Evolutionary conservation across 2,797 vertebrate species (phyloP), one percentile per base, ranked within the genome.

Genomic region (Ataeniobius toweri): DNA sequence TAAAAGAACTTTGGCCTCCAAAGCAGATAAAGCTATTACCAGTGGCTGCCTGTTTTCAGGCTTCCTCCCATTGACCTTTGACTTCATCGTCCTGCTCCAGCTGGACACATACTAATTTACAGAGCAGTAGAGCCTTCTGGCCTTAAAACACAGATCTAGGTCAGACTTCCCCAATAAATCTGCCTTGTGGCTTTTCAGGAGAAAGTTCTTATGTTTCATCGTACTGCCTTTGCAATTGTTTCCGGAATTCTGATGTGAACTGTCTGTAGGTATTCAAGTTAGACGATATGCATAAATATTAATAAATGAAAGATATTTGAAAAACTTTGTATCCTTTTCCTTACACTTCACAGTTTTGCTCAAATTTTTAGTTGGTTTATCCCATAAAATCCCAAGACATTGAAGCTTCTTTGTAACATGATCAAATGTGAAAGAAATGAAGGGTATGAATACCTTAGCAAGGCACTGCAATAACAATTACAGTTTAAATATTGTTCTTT

Each of bases 31-130:
- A 88, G 85, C 80, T 85, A 50, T 74, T 41, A 63, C 26, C 24
- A 69, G 53, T 59, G 63, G 71, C 71, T 84, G 74, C n/a, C 80
- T 88, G 78, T 86, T 77, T 84, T 83, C 86, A 73, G 80, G 77
- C 84, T 84, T 89, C 84, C 87, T 88, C 63, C 77, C 71, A 44
- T 71, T 88, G 83, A 93, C 87, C 91, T 92, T 82, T 92, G 85
- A 76, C 75, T 86, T 74, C 58, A 73, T 76, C 77, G 78, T 83
- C 36, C 79, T 77, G 77, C 78, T 92, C 85, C 88, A 91, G 83
- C 83, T 83, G 79, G 75, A 73, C 71, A 81, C 55, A 44, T 74
- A 59, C 67, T 91, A 90, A 94, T 94, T 94, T 92, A 93, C 82
- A 83, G 84, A 61, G 16, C 88, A 81, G 89, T 84, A 88, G 89